Evolutionary conservation across 1,140 invertebrate species (phyloP).

Genomic region (Micrasema longulum): DNA sequence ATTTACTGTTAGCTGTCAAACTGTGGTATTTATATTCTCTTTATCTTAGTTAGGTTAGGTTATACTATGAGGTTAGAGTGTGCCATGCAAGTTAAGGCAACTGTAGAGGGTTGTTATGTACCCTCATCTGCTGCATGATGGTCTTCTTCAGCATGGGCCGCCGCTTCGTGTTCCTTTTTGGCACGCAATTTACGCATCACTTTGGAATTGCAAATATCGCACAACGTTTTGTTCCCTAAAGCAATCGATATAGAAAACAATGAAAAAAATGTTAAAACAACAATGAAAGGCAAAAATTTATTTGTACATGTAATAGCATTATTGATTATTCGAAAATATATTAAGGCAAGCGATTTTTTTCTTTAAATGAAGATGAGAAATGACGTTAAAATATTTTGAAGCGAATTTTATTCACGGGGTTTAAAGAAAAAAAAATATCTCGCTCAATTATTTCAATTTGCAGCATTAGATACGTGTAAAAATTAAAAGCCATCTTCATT

Average conservation of each 20-base stretch:
- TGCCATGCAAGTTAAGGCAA: conserved; percentile 11
- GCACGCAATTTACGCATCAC: conserved; percentile 74
- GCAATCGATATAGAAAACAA: conserved; percentile 44
- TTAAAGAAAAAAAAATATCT: no score
- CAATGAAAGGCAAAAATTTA: not conserved
- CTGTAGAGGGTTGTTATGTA: conserved; percentile 57
- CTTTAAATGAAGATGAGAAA: conserved; percentile 9
- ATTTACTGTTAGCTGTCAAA: no score
- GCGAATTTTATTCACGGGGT: no score
- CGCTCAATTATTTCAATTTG: not conserved
- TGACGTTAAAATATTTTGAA: not conserved
- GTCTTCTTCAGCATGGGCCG: conserved; percentile 66
- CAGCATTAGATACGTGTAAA: no score
- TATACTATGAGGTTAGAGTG: not conserved
- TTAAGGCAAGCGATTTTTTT: conserved; percentile 32
- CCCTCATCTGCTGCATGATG: conserved; percentile 63
- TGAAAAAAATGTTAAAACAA: conserved; percentile 34
- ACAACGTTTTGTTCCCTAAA: conserved; percentile 87
- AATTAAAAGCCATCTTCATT: no score
- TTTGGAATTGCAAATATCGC: conserved; percentile 83
- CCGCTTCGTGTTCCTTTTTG: conserved; percentile 71
- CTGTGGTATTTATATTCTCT: no score
- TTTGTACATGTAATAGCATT: not conserved
- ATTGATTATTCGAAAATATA: conserved; percentile 14
- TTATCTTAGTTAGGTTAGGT: no score